Conservation (phyloP, 1,140 invertebrate genomes). For the Palaemon carinicauda region DNA sequence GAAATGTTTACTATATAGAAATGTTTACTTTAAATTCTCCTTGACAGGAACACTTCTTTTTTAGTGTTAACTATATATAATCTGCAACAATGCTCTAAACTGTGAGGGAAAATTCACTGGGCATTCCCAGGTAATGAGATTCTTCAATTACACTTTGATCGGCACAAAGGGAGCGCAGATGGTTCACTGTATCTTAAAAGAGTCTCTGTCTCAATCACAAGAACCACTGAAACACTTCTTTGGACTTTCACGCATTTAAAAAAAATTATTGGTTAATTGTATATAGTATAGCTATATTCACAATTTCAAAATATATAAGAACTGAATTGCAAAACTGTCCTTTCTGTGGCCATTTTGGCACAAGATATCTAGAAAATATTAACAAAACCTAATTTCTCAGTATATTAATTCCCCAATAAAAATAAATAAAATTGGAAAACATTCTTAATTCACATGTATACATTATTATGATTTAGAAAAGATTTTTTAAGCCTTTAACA, state of each 20-base stretch:
- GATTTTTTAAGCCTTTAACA: too few relatives aligned
- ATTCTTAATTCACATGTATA: neutral
- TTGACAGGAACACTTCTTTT: slow-evolving; percentile 43
- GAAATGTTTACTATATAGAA: slow-evolving; percentile 56
- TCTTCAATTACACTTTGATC: slow-evolving; percentile 20
- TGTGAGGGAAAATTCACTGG: slow-evolving; percentile 30
- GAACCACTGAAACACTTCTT: too few relatives aligned
- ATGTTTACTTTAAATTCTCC: slow-evolving; percentile 44
- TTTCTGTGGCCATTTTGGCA: slow-evolving; percentile 44
- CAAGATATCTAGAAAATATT: slow-evolving; percentile 23
- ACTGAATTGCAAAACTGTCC: neutral
- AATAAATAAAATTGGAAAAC: slow-evolving; percentile 12
- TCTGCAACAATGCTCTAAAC: slow-evolving; percentile 22
- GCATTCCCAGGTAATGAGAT: slow-evolving; percentile 45
- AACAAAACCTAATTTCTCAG: slow-evolving; percentile 22
- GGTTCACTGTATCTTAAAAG: neutral
- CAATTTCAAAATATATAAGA: neutral
- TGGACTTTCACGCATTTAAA: neutral
- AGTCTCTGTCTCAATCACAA: neutral
- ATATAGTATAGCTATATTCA: neutral
- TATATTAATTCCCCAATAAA: neutral
- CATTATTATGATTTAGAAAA: neutral
- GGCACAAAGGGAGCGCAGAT: neutral
- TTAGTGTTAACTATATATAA: slow-evolving; percentile 28
- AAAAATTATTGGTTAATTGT: neutral